Evolutionary conservation across 2,888 invertebrate species (phyloP), one percentile per base, ranked within the genome.

Genomic region (Uropetala carovei): DNA sequence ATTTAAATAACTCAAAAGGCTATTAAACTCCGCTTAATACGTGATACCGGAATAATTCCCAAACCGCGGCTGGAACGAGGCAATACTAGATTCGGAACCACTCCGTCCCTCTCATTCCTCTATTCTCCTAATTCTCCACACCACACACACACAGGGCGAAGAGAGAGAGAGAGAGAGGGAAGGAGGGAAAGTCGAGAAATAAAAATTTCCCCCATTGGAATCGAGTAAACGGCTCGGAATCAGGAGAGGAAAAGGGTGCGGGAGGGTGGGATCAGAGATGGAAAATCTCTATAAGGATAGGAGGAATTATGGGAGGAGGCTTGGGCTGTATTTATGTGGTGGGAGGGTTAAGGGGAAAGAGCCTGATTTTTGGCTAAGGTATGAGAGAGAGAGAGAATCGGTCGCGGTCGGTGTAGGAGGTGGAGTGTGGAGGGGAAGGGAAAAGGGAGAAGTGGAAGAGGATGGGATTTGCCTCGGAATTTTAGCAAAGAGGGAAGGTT

Each of bases 271-370:
- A 60, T 30, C 60, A 60, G 86, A 16, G 86, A 60, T 86, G 60
- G 86, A 86, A 86, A 86, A 86, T 86, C 86, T 86, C 86, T 30
- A 60, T 60, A 60, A 86, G 27, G 86, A 86, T 59, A 86, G 86
- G 14, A 60, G 27, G 86, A 60, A 86, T 86, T 60, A 86, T 86
- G 60, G 59, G 14, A 60, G 30, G 59, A 59, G 82, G 43, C 43
- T 30, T 30, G 8, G 18, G 22, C 27, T 60, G 59, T 14, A 18
- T 30, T 27, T 27, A 30, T 30, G 3, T 0, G 57, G 27, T 9
- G 22, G 75, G 75, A 0, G 75, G 82, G 14, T 43, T 14, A 82
- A 27, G 82, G 30, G 59, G 60, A 16, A 60, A 30, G 27, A 30
- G 60, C 58, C 27, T 3, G 58, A 58, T 86, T 59, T 86, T 30